Evolutionary conservation across 2,797 vertebrate species (phyloP), one percentile per base, ranked within the genome.

Genomic region (Fistularia tabacaria): DNA sequence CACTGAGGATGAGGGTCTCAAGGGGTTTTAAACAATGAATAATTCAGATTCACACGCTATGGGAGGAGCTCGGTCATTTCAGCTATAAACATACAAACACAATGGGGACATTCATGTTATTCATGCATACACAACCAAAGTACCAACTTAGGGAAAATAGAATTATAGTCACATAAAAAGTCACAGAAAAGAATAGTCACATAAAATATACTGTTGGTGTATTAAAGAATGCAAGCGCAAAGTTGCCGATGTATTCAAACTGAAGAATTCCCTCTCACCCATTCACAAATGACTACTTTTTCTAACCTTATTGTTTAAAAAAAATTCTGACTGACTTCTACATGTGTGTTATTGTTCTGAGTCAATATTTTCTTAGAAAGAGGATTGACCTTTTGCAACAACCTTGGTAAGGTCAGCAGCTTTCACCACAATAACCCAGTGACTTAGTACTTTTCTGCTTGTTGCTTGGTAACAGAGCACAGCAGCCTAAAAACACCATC

Each of bases 381-480:
- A 55, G 37, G 49, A 15, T 51, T 64, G 75, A 81, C 76, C 74
- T 76, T 60, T 76, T 49, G 81, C 78, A 75, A 51, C 6, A 0
- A 56, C 70, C 60, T 64, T 38, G 37, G 42, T 54, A 63, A 79
- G 76, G 74, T 83, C 72, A 75, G 71, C 58, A 36, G 54, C 74
- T 74, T 76, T 74, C 52, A 41, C 55, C 71, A 36, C 49, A 65
- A 52, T 71, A 68, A 78, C 11, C 10, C 45, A 49, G 72, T 81
- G 83, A 86, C 72, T 85, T 64, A 77, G 64, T 81, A 64, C 64
- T 80, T 83, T 72, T 69, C 59, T 46, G 53, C 60, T 64, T 62
- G 80, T 80, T 83, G 81, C 84, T 72, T 83, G 59, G 83, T 73
- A 85, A 85, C 79, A 65, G 64, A 69, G 54, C 59, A 39, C 57